A percentile compares a stretch with the other conserved stretches of the same genome.
Evolutionary conservation across 2,797 vertebrate species (phyloP).

Genomic region (Echiichthys vipera): DNA sequence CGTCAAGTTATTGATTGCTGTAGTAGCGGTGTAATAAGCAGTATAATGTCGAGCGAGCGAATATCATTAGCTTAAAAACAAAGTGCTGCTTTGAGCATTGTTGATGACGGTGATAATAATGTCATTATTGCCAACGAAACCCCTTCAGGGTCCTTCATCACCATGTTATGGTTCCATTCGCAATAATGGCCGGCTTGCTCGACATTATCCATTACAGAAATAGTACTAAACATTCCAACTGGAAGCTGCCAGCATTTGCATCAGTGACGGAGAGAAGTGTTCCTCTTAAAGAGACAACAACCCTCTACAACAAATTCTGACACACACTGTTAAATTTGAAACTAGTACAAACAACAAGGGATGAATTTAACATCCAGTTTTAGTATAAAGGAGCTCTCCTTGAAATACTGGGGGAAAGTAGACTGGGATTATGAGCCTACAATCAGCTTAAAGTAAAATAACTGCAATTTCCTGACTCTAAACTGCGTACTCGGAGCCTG

Average conservation of each 20-base stretch:
- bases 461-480: background rate
- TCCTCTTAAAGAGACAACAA: background rate
- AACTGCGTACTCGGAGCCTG: background rate
- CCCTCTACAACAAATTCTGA: background rate
- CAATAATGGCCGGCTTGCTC: too few species aligned
- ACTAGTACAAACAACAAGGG: background rate
- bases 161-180: too few species aligned
- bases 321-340: background rate
- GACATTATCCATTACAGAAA: too few species aligned
- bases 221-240: background rate
- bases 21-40: too few species aligned
- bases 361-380: background rate
- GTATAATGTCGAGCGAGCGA: too few species aligned
- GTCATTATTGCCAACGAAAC: too few species aligned
- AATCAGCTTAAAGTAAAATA: background rate
- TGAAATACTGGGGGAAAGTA: too few species aligned
- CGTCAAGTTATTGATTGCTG: too few species aligned
- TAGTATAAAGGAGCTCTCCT: background rate
- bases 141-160: too few species aligned
- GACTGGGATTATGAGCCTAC: background rate
- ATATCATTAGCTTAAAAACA: too few species aligned
- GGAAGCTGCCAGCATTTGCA: background rate
- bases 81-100: too few species aligned
- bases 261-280: background rate
- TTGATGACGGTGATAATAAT: too few species aligned